These are phyloP conservation scores for Cyclargus thomasi DNA, from an alignment of 1,140 invertebrate species.

Conservation along the genomic window DNA sequence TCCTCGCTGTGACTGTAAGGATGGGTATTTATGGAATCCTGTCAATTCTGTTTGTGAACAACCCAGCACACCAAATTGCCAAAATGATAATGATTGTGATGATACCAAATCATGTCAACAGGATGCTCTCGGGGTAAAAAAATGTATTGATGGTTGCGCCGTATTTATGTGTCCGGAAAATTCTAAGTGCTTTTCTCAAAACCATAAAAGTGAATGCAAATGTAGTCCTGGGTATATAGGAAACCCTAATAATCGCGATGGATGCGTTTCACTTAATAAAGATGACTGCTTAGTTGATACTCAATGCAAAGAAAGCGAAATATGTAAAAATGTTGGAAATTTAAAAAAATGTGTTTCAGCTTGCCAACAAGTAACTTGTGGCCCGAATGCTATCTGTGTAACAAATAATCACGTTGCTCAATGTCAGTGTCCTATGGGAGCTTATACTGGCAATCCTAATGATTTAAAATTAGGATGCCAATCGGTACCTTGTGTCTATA, in stretches of 20 bases:
- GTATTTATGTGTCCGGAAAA: conserved; percentile 89
- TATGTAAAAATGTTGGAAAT: conserved; percentile 77
- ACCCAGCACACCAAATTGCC: conserved; percentile 88
- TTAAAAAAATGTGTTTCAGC: conserved; percentile 81
- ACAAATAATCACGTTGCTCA: conserved; percentile 91
- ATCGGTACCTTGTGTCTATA: conserved; percentile 89
- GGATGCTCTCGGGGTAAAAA: conserved; percentile 89
- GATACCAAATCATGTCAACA: conserved; percentile 82
- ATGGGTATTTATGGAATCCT: conserved; percentile 88
- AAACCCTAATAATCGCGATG: conserved; percentile 91
- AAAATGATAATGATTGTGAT: conserved; percentile 82
- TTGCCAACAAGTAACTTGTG: conserved; percentile 85
- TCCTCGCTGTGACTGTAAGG: conserved; percentile 85
- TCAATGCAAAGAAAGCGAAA: conserved; percentile 87
- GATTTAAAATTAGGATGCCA: conserved; percentile 84
- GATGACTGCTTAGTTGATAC: conserved; percentile 86
- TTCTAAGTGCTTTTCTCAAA: conserved; percentile 84
- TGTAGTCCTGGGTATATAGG: conserved; percentile 87
- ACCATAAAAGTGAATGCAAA: conserved; percentile 86
- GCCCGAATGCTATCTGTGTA: conserved; percentile 88
- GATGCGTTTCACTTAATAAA: conserved; percentile 82
- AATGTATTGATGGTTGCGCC: conserved; percentile 85
- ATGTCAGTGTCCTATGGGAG: conserved; percentile 90
- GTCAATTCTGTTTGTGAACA: conserved; percentile 87
- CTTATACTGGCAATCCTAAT: conserved; percentile 88